These are phyloP conservation scores for Cuniculus paca DNA, from an alignment of 2,797 vertebrate genomes.

Conservation along the genomic window DNA sequence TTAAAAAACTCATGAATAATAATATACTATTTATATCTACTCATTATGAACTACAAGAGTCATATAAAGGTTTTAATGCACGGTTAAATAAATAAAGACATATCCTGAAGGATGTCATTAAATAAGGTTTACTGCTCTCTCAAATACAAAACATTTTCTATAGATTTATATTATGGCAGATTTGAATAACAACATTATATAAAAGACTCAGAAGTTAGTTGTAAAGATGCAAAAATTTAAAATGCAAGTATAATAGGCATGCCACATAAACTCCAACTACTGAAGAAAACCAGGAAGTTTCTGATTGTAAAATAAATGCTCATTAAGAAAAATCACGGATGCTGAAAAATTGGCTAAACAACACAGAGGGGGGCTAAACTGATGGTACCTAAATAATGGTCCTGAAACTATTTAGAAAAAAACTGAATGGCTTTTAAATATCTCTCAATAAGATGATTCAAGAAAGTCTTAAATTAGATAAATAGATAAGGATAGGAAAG, in stretches of 20 bases:
- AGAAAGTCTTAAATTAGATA: slow-evolving; percentile 46
- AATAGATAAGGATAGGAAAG: slow-evolving; percentile 16
- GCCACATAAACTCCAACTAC: background rate
- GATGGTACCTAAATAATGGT: slow-evolving; percentile 57
- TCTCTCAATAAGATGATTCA: slow-evolving; percentile 54
- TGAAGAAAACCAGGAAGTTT: slow-evolving; percentile 16
- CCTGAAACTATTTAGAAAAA: slow-evolving; percentile 64
- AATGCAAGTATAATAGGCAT: background rate
- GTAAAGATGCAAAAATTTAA: background rate
- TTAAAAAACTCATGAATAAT: slow-evolving; percentile 6
- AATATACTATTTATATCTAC: background rate
- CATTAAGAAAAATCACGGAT: slow-evolving; percentile 67
- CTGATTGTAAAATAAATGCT: slow-evolving; percentile 49
- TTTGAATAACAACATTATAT: background rate
- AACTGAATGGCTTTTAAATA: slow-evolving; percentile 61
- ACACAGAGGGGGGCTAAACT: background rate
- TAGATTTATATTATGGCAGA: background rate
- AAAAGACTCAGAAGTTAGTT: background rate
- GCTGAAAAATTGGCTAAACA: slow-evolving; percentile 64
- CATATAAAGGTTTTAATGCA: background rate
- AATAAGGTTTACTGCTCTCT: slow-evolving; percentile 21
- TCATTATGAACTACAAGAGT: background rate
- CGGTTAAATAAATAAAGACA: slow-evolving; percentile 1
- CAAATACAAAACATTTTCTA: slow-evolving; percentile 42
- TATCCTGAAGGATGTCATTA: background rate